Evolutionary conservation across 1,140 invertebrate genomes (phyloP), one percentile per base, ranked within the genome.

Genomic region (Nautilus pompilius): DNA sequence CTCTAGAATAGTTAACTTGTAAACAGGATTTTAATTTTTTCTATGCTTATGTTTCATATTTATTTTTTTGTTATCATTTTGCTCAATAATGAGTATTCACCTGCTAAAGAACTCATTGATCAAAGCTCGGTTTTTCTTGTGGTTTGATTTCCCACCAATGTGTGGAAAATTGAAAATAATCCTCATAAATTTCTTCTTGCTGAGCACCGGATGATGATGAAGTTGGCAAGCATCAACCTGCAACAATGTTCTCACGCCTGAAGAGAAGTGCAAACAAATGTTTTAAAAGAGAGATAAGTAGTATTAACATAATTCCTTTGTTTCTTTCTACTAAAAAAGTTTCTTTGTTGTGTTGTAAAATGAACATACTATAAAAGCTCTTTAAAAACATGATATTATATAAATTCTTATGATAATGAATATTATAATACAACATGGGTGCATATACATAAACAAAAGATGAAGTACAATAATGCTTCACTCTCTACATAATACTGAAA

Each of bases 121-220:
- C 2, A 88, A 76, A 33, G 84, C 74, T 60, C 87, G 80, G 76
- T 88, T 88, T 65, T 84, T 83, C 69, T 87, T 84, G 62, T 88
- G 84, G 71, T 87, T 85, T 80, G 87, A 88, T 81, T 88, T 88
- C n/a, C 87, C 87, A 54, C 87, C 86, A 51, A 85, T 81, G 74
- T 88, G 87, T 30, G 88, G 88, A 76, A 88, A 89, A 69, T 88
- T 89, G 70, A 89, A 89, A 34, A 88, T 80, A 36, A 88, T 83
- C 75, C 82, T 82, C 20, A 81, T 68, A 76, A 86, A 88, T 36
- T 62, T 60, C 45, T 75, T 55, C 6, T 69, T 62, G 22, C 45
- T 68, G 17, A 86, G 69, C 10, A 58, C 49, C 17, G 71, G 26
- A 65, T 73, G 80, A 8, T 32, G 58, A 28, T 78, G 71, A 8